Percentiles rank a stretch among this genome's conserved stretches.
phyloP scores from a whole-genome alignment of 2,797 vertebrate genomes.

The Chelidonichthys spinosus region DNA sequence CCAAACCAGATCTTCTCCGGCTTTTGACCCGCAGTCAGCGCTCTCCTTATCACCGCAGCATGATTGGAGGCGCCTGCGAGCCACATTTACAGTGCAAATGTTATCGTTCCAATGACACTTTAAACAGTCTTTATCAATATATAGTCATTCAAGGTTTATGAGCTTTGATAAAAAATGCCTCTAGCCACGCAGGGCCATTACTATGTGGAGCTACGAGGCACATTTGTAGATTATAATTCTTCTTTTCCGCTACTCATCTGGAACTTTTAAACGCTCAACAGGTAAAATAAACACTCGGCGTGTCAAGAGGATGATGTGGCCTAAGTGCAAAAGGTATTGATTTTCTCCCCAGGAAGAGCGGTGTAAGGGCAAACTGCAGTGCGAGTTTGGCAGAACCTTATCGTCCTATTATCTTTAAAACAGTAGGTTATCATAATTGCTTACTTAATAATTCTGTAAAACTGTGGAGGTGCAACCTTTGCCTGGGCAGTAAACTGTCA shows the following conservation, averaged over 20 bases:
- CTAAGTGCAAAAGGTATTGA: slow-evolving; percentile 64
- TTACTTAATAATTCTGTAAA: slow-evolving; percentile 93
- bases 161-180: slow-evolving; percentile 98
- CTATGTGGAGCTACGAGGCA: slow-evolving; percentile 57
- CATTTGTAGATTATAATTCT: slow-evolving; percentile 25
- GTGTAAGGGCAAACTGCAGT: slow-evolving; percentile 67
- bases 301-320: slow-evolving; percentile 38
- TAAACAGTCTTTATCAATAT: slow-evolving; percentile 98
- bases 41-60: slow-evolving; percentile 75
- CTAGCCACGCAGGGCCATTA: slow-evolving; percentile 86
- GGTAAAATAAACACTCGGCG: slow-evolving; percentile 44
- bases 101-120: slow-evolving; percentile 95
- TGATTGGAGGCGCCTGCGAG: slow-evolving; percentile 73
- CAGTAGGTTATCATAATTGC: slow-evolving; percentile 86
- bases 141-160: slow-evolving; percentile 99
- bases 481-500: slow-evolving; percentile 82
- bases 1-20: slow-evolving; percentile 32
- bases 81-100: slow-evolving; percentile 89
- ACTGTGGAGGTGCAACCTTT: slow-evolving; percentile 77
- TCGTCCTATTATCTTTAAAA: slow-evolving; percentile 88
- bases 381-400: slow-evolving; percentile 76
- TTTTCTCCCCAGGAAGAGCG: slow-evolving; percentile 61
- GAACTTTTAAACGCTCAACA: slow-evolving; percentile 34
- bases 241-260: slow-evolving; percentile 25
- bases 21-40: slow-evolving; percentile 69